Conservation (phyloP, 1,140 invertebrate species). For the Pentalonia nigronervosa region DNA sequence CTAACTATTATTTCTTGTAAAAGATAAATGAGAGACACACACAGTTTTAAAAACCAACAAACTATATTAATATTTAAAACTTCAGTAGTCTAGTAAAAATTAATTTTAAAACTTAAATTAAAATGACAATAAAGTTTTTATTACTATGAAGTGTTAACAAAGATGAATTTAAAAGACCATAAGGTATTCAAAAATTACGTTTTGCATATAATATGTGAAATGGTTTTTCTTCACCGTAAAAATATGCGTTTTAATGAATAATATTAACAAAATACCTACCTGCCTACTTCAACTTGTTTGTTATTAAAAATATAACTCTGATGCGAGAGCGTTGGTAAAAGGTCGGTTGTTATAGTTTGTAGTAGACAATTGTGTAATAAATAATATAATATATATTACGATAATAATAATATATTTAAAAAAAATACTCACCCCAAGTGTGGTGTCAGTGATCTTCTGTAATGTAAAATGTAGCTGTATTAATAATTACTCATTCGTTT, state of each 20-base stretch:
- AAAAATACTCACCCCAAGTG: neutral
- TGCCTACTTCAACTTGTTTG: neutral
- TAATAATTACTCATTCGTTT: neutral
- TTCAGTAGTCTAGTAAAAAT: neutral
- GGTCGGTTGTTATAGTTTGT: neutral
- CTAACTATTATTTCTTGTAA: neutral
- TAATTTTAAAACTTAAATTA: neutral
- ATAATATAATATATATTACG: neutral
- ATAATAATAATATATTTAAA: neutral
- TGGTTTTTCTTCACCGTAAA: neutral
- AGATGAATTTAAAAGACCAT: neutral
- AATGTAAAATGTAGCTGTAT: neutral
- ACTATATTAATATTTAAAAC: neutral
- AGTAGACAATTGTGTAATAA: neutral
- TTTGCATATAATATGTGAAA: neutral
- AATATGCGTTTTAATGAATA: neutral
- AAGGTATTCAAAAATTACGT: neutral
- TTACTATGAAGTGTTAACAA: slow-evolving; percentile 5
- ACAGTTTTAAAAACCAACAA: neutral
- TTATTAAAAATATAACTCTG: neutral
- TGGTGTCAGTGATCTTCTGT: neutral
- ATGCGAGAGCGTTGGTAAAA: neutral
- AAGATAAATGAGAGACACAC: neutral
- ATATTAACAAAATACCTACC: neutral
- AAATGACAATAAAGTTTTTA: neutral